phyloP scores from a whole-genome alignment of 1,140 invertebrate species.

The Calephelis nemesis region DNA sequence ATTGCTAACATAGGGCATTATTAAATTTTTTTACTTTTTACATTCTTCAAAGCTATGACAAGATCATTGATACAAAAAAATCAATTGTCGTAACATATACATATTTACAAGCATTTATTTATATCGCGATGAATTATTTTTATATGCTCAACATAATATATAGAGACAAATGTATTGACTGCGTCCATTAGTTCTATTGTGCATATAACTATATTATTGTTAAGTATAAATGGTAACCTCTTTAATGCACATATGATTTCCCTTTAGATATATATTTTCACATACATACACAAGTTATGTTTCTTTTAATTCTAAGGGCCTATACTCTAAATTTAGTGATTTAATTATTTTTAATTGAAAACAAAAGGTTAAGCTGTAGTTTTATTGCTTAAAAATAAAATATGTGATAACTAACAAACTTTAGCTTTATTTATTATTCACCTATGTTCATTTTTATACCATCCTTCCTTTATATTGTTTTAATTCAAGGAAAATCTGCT shows the following conservation, averaged over 20 bases:
- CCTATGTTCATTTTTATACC: too few relatives aligned
- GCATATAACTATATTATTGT: slow-evolving; percentile 23
- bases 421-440: not conserved
- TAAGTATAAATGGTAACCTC: slow-evolving; percentile 17
- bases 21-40: slow-evolving; percentile 49
- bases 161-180: slow-evolving; percentile 48
- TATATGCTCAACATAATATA: slow-evolving; percentile 62
- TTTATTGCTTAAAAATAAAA: slow-evolving; percentile 57
- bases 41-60: slow-evolving; percentile 57
- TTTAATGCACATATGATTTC: slow-evolving; percentile 26
- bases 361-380: slow-evolving; percentile 56
- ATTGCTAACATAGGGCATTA: slow-evolving; percentile 64
- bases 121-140: slow-evolving; percentile 69
- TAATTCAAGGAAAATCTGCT: too few relatives aligned
- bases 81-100: slow-evolving; percentile 42
- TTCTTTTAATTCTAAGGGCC: slow-evolving; percentile 48
- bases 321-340: slow-evolving; percentile 63
- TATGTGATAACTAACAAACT: slow-evolving; percentile 21
- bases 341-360: slow-evolving; percentile 72
- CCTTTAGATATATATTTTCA: slow-evolving; percentile 29
- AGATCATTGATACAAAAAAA: slow-evolving; percentile 47
- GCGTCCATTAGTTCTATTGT: slow-evolving; percentile 63
- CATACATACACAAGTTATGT: slow-evolving; percentile 22
- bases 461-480: too few relatives aligned
- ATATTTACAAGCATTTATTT: slow-evolving; percentile 75